Evolutionary conservation across 1,140 invertebrate genomes (phyloP), one percentile per base, ranked within the genome.

Genomic region (Halotydeus destructor): DNA sequence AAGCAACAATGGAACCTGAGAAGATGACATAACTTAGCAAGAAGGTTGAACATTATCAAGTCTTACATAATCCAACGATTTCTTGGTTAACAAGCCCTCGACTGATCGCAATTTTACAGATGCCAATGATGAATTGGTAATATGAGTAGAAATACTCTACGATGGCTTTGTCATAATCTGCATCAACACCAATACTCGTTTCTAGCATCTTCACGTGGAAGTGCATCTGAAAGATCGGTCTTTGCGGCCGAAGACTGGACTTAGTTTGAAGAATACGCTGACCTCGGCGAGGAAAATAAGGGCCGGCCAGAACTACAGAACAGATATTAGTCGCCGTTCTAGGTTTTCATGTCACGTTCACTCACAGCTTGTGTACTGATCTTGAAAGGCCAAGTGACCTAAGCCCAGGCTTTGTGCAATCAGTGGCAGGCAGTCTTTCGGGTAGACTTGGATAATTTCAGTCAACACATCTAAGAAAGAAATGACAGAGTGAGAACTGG

Each of bases 141-240:
- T 85, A 85, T 0, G 78, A 78, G 31, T 69, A 57, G 55, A 77
- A 85, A 56, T 78, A 84, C 36, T 76, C 74, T 24, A 73, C 63
- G 16, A 85, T 58, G 3, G 75, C 73, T 34, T 66, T 64, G 52
- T 85, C 79, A 53, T 83, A 84, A 16, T 77, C 74, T 6, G 71
- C 69, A 63, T 84, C 79, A 11, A 72, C 62, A 14, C 78, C 78
- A 57, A 69, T 53, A 5, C 58, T 43, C 32, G 38, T 40, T 60
- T 76, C 75, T 42, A 81, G 52, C 52, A 77, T 71, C 49, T 69
- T 74, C 44, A 76, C 69, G 8, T 78, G 76, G 12, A 84, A 72
- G 30, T 76, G 73, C 79, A 86, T 84, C 58, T 84, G 79, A 9
- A 85, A 75, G 71, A 82, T 78, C 1, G 81, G 79, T 28, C 78